Percentiles rank a stretch among this genome's conserved stretches.
phyloP scores from a whole-genome alignment of 2,113 vertebrate genomes.

The Podiceps cristatus region DNA sequence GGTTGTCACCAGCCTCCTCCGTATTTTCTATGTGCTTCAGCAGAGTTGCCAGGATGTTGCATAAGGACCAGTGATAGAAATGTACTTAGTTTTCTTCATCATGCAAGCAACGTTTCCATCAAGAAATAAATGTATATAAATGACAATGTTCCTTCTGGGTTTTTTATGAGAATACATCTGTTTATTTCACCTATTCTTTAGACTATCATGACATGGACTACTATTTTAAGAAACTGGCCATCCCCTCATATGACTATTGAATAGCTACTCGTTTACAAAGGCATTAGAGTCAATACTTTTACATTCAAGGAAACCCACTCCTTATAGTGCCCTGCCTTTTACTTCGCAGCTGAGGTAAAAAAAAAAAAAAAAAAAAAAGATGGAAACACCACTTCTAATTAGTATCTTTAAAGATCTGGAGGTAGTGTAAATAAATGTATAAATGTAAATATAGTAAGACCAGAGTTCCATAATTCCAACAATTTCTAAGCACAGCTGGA shows the following conservation, averaged over 20 bases:
- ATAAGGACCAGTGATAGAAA: neutral
- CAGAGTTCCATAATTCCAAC: neutral
- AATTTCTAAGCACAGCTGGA: neutral
- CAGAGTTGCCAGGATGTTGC: neutral
- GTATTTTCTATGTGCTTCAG: too few species aligned
- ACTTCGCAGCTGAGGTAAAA: neutral
- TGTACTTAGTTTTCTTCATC: neutral
- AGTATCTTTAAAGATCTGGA: neutral
- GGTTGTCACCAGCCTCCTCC: too few species aligned
- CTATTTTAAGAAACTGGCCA: neutral
- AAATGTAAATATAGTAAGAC: neutral
- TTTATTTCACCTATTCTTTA: neutral
- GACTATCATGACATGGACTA: neutral
- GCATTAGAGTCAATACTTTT: neutral
- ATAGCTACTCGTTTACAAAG: neutral
- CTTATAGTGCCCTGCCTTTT: neutral
- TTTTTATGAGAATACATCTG: neutral
- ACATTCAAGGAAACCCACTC: neutral
- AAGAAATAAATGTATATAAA: neutral
- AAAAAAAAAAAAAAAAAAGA: neutral
- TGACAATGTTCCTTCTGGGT: neutral
- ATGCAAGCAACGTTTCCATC: neutral
- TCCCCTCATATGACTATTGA: neutral
- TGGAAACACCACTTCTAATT: neutral
- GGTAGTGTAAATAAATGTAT: neutral